These are phyloP conservation scores for Apocheima hispidaria DNA, from an alignment of 2,888 invertebrate genomes.

Conservation along the genomic window DNA sequence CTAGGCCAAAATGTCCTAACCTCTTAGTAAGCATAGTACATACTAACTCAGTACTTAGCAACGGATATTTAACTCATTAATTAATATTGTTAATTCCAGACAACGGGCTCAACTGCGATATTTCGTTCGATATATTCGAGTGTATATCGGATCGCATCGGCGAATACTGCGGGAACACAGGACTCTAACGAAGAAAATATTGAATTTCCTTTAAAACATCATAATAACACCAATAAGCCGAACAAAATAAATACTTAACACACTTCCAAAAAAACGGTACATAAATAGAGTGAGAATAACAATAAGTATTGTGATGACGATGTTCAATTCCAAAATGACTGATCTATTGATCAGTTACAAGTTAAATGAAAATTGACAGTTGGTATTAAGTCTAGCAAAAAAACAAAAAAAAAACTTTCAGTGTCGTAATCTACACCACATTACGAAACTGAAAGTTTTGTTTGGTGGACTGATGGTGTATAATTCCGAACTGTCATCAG, in stretches of 20 bases:
- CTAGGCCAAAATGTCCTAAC: no score
- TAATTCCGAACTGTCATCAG: no score
- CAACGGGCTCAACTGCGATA: conserved; percentile 90
- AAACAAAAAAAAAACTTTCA: no score
- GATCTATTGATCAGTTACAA: no score
- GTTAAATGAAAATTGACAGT: no score
- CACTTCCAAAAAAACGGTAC: neutral
- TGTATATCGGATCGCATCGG: conserved; percentile 92
- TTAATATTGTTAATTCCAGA: conserved; percentile 77
- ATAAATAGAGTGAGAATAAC: neutral
- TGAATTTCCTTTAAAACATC: neutral
- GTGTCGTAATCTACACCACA: no score
- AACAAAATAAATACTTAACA: conserved; percentile 1
- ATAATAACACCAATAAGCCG: neutral
- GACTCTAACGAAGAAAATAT: conserved; percentile 57
- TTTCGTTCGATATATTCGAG: conserved; percentile 92
- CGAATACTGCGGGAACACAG: conserved; percentile 88
- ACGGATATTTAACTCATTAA: neutral
- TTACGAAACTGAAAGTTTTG: no score
- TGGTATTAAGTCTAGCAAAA: no score
- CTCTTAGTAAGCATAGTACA: no score
- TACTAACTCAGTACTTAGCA: no score
- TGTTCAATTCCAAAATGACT: neutral
- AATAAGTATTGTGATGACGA: no score
- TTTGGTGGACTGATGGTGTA: no score